A percentile compares a stretch with the other conserved stretches of the same genome.
Evolutionary conservation across 2,113 vertebrate genomes (phyloP).

Genomic region (Salvelinus namaycush): DNA sequence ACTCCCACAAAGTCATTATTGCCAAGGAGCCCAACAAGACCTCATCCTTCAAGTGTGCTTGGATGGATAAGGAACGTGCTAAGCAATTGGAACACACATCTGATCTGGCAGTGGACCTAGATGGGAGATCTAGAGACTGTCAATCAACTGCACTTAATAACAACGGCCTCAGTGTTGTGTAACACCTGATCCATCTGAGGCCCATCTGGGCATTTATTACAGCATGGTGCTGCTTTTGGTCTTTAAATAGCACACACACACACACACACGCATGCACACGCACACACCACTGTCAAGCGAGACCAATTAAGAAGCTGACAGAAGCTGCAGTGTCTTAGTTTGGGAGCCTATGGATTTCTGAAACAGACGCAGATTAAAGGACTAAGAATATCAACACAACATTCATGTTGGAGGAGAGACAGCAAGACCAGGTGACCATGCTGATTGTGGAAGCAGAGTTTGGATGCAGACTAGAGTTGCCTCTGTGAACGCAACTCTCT

Average conservation of each 20-base stretch:
- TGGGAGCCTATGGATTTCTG: conserved; percentile 25
- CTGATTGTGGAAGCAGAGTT: conserved; percentile 32
- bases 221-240: conserved; percentile 39
- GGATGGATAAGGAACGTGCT: conserved; percentile 3
- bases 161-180: conserved; percentile 18
- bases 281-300: conserved; percentile 7
- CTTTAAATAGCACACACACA: conserved; percentile 55
- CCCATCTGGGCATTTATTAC: conserved; percentile 46
- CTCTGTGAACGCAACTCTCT: conserved; percentile 18
- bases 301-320: conserved; percentile 39
- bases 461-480: conserved; percentile 13
- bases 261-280: too few relatives aligned
- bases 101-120: background rate
- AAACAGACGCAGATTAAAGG: conserved; percentile 34
- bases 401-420: conserved; percentile 12
- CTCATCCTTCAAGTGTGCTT: background rate
- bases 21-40: conserved; percentile 14
- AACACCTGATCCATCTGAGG: conserved; percentile 30
- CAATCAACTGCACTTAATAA: conserved; percentile 25
- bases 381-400: conserved; percentile 57
- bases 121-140: conserved; percentile 13
- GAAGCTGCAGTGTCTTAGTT: conserved; percentile 33
- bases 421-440: conserved; percentile 45
- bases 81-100: conserved; percentile 16
- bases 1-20: conserved; percentile 4